Evolutionary conservation across 1,140 invertebrate species (phyloP), one percentile per base, ranked within the genome.

Genomic region (Halyomorpha halys): DNA sequence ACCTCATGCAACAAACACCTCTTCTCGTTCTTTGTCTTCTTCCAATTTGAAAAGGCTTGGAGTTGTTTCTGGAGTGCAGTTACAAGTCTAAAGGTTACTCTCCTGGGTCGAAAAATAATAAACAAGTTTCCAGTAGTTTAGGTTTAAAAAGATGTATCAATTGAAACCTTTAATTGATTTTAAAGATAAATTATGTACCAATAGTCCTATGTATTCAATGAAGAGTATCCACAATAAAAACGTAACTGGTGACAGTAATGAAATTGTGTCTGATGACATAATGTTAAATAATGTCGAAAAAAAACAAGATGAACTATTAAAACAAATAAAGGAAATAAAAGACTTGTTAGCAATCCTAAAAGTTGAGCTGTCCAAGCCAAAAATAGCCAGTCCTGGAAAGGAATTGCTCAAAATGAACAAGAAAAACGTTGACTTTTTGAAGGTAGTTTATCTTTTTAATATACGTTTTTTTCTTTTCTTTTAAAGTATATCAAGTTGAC

Each of bases 101-200:
- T 39, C 34, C 11, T 39, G 34, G 11, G 11, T 39, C 11, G 34
- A 39, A 11, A 11, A 39, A 11, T 11, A 39, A 39, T 6, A 39
- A 3, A 3, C 1, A 39, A 39, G 1, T 11, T 39, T 39, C 6
- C 11, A 39, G 4, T 8, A 39, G 6, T 39, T 11, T 39, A 39
- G 13, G 34, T 13, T 13, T 3, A 39, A 11, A 39, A 39, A 39
- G 6, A 71, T 71, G 67, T 71, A 71, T 25, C 64, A 65, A 30
- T 56, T 71, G 44, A 70, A 70, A 54, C 68, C 70, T 11, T 21
- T 70, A 5, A 63, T 69, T 64, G 19, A 63, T 15, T 27, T 69
- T 4, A 61, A 64, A 19, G 19, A 53, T 30, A 19, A 45, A 11
- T 15, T 69, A 23, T 21, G 68, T 14, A 54, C 53, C 11, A 69